A percentile compares a stretch with the other conserved stretches of the same genome.
Conservation (phyloP, 2,113 vertebrate genomes). For the Tupaia chinensis region DNA sequence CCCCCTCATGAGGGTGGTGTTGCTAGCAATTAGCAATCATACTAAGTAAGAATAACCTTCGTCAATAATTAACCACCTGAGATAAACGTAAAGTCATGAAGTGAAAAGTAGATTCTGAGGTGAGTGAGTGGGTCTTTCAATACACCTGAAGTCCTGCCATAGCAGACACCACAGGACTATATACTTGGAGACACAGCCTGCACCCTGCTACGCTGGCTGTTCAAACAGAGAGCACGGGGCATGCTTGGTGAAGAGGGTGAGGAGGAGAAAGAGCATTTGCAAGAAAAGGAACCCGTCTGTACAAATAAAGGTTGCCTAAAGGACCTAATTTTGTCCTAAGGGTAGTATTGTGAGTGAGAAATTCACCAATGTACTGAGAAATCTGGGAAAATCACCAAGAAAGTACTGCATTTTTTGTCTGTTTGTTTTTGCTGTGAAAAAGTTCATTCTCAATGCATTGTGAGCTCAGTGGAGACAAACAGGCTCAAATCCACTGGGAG, state of each 20-base stretch:
- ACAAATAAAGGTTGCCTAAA: not conserved
- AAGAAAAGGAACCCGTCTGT: not conserved
- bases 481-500: not conserved
- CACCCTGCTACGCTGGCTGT: not conserved
- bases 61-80: not conserved
- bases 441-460: not conserved
- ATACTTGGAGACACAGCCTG: not conserved
- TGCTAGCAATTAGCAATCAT: not conserved
- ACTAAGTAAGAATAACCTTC: not conserved
- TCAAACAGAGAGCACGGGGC: not conserved
- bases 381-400: not conserved
- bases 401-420: not conserved
- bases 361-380: not conserved
- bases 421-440: not conserved
- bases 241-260: not conserved
- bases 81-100: not conserved
- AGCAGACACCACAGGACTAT: not conserved
- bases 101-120: not conserved
- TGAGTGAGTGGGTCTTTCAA: not conserved
- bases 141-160: not conserved
- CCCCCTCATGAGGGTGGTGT: not conserved
- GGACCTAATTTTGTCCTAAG: not conserved
- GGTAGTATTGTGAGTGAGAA: not conserved
- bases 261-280: not conserved
- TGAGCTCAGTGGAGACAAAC: not conserved